Percentiles rank a stretch among this genome's conserved stretches.
Evolutionary conservation across 2,888 invertebrate genomes (phyloP).

Genomic region (Drosophila hamatofila): DNA sequence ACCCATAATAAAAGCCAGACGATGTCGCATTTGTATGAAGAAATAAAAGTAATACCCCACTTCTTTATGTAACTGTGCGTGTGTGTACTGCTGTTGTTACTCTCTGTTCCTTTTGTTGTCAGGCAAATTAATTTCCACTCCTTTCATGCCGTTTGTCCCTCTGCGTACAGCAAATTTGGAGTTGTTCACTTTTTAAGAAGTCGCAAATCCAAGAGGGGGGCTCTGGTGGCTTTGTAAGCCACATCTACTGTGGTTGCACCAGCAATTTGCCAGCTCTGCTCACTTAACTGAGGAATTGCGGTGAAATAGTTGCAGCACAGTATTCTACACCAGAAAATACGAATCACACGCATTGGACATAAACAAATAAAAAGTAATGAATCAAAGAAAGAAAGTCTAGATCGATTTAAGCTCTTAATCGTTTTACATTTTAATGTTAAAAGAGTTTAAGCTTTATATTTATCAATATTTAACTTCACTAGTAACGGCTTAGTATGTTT

Average conservation of each 20-base stretch:
- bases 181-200: constrained; percentile 27
- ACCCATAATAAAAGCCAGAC: constrained; percentile 72
- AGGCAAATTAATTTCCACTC: constrained; percentile 67
- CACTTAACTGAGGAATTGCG: constrained; percentile 18
- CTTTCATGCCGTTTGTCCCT: constrained; percentile 2
- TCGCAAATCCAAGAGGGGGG: constrained; percentile 2
- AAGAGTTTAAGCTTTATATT: not conserved
- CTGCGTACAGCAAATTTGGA: constrained; percentile 21
- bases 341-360: not conserved
- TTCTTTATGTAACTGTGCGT: constrained; percentile 26
- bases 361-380: constrained; percentile 4
- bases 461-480: not conserved
- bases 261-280: constrained; percentile 26
- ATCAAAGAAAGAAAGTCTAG: constrained; percentile 1
- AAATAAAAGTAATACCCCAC: constrained; percentile 68
- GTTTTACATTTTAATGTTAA: not conserved
- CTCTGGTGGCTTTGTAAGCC: constrained; percentile 23
- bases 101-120: constrained; percentile 25
- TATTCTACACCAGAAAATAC: constrained; percentile 5
- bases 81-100: constrained; percentile 20
- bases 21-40: constrained; percentile 70
- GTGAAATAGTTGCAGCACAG: constrained; percentile 24
- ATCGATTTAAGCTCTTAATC: not conserved
- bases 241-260: constrained; percentile 25
- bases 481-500: not conserved